Base-by-base conservation (phyloP, 2,797 vertebrate species). In the Cynodonichthys magdalenae region DNA sequence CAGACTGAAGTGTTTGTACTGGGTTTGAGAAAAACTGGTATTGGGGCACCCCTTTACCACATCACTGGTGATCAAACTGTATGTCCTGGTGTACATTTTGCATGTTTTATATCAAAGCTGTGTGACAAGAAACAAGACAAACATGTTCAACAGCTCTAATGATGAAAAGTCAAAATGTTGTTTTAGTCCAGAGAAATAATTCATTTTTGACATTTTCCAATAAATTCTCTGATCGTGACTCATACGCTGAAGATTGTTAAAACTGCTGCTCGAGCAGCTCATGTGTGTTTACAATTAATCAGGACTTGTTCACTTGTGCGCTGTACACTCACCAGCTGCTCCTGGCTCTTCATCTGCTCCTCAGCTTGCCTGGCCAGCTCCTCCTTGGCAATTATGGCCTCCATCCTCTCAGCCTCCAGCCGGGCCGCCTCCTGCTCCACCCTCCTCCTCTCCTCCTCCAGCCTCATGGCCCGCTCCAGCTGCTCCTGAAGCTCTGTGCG, bases 281-380 rank as follows among this genome's bases (percentile, higher is more conserved):
- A 66, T 69, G 5, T 45, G 20, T 63, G 66, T 74, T 83, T 69
- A 41, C 41, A 44, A 49, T 62, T 59, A 59, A 42, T 56, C 65
- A 34, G 44, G 34, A 59, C 70, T 69, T 71, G 59, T 65, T 69
- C 65, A 83, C 75, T 75, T 72, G 77, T 48, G 47, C 67, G 2
- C 41, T 19, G 27, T 41, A 59, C 28, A 72, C 94, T 87, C 92
- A 99, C 98, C 95, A 99, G 92, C 82, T 97, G 96, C 81, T 98
- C 97, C 90, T 97, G 96, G 91, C 88, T 96, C 93, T 95, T 96
- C 17, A 96, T 92, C 89, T 99, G 98, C 85, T 97, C 95, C 77
- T 92, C 93, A 0, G 95, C 94, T 86, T 98, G 95, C 74, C 89
- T 94, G 83, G 94, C 95, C 90, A 99, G 92, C 82, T 98, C 95